phyloP scores from a whole-genome alignment of 53 echinoderm and acorn worm genomes.

The Hippasteria phrygiana region DNA sequence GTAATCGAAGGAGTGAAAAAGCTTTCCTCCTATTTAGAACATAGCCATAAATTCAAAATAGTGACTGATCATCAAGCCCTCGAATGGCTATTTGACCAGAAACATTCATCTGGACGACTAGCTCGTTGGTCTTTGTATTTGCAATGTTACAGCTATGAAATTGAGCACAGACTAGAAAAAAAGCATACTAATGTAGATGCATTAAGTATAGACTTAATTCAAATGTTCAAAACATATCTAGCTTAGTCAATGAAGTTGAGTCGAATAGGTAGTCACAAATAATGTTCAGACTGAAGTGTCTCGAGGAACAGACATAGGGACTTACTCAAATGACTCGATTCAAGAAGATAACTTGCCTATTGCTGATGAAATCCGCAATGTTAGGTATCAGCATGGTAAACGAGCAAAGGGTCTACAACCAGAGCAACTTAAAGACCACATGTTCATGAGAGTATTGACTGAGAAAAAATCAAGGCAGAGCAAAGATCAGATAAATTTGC shows the following conservation, averaged over 20 bases:
- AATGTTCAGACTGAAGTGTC: background rate
- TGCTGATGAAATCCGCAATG: conserved; percentile 25
- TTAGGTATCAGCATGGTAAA: conserved; percentile 26
- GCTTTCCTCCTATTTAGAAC: background rate
- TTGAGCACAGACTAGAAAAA: background rate
- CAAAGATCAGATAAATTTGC: conserved; percentile 6
- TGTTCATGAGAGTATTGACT: conserved; percentile 15
- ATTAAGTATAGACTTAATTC: background rate
- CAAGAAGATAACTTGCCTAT: background rate
- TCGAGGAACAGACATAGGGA: background rate
- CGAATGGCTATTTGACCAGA: background rate
- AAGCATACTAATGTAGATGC: background rate
- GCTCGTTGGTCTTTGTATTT: background rate
- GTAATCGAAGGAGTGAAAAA: background rate
- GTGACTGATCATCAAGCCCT: background rate
- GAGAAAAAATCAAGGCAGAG: background rate
- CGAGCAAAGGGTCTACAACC: background rate
- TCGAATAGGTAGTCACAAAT: background rate
- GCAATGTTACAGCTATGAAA: background rate
- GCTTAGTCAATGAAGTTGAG: background rate
- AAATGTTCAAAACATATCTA: background rate
- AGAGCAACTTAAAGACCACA: background rate
- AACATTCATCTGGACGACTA: background rate
- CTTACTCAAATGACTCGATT: background rate
- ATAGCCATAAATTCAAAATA: background rate